Evolutionary conservation across 2,888 invertebrate genomes (phyloP).

Genomic region (Pasiphila rectangulata): DNA sequence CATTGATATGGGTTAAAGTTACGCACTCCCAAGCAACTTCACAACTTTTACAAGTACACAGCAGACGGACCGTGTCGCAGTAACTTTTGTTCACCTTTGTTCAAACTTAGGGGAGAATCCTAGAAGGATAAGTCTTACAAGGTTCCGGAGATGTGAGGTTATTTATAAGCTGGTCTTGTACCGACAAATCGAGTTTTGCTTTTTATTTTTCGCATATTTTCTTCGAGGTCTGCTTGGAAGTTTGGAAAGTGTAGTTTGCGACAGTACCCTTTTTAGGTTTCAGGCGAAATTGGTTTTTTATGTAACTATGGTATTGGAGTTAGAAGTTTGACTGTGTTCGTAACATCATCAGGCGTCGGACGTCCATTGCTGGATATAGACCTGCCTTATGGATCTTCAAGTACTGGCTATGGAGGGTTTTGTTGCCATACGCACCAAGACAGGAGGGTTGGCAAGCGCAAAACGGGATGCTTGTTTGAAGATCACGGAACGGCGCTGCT

Average conservation of each 20-base stretch:
- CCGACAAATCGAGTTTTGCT: constrained; percentile 45
- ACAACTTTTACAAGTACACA: constrained; percentile 19
- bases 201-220: constrained; percentile 40
- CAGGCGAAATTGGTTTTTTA: constrained; percentile 32
- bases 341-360: no score
- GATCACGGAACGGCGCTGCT: no score
- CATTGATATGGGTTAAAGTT: constrained; percentile 35
- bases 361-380: no score
- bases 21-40: constrained; percentile 29
- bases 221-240: constrained; percentile 32
- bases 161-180: constrained; percentile 26
- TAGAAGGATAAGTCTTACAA: constrained; percentile 8
- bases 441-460: no score
- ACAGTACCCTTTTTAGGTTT: constrained; percentile 35
- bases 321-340: background rate
- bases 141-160: constrained; percentile 18
- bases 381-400: no score
- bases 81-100: constrained; percentile 8
- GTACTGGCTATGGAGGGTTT: no score
- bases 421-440: no score
- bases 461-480: no score
- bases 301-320: constrained; percentile 28
- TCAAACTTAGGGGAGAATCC: background rate
- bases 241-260: constrained; percentile 32
- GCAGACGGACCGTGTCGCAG: constrained; percentile 15